phyloP scores from a whole-genome alignment of 1,140 invertebrate genomes.

The Tyrophagus putrescentiae region DNA sequence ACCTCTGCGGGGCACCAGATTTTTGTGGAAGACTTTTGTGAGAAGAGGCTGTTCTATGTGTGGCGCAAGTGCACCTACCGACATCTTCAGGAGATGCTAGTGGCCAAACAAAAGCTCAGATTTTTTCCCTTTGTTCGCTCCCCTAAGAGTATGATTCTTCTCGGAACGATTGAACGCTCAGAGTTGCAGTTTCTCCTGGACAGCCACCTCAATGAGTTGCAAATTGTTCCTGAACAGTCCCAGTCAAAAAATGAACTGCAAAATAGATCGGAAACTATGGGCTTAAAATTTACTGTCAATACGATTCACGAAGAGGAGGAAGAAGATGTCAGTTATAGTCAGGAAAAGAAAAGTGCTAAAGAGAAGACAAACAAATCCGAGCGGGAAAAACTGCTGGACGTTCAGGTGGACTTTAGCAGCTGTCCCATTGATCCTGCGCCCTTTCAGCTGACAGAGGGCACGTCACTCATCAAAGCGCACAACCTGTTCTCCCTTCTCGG shows the following conservation, averaged over 20 bases:
- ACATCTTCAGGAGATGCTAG: conserved; percentile 61
- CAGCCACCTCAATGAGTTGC: conserved; percentile 66
- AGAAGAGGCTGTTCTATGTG: conserved; percentile 72
- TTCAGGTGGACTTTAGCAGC: conserved; percentile 62
- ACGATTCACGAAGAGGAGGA: conserved; percentile 1
- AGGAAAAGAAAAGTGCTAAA: neutral
- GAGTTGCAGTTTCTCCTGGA: too few species aligned
- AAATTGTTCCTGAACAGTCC: conserved; percentile 56
- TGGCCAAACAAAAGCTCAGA: conserved; percentile 48
- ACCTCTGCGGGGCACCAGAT: conserved; percentile 61
- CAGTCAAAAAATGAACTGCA: neutral
- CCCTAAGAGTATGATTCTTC: conserved; percentile 72
- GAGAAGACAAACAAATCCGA: conserved; percentile 47
- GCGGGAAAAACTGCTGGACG: conserved; percentile 75
- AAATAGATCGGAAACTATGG: neutral
- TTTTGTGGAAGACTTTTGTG: conserved; percentile 91
- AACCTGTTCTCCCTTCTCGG: neutral
- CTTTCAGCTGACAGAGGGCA: conserved; percentile 56
- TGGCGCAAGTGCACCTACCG: conserved; percentile 59
- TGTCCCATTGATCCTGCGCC: conserved; percentile 94
- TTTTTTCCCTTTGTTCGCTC: conserved; percentile 79
- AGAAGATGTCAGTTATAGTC: neutral
- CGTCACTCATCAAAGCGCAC: conserved; percentile 1
- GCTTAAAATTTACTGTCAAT: neutral
- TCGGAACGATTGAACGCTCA: conserved; percentile 88